phyloP scores from a whole-genome alignment of 2,797 vertebrate genomes.

The Pempheris klunzingeri region DNA sequence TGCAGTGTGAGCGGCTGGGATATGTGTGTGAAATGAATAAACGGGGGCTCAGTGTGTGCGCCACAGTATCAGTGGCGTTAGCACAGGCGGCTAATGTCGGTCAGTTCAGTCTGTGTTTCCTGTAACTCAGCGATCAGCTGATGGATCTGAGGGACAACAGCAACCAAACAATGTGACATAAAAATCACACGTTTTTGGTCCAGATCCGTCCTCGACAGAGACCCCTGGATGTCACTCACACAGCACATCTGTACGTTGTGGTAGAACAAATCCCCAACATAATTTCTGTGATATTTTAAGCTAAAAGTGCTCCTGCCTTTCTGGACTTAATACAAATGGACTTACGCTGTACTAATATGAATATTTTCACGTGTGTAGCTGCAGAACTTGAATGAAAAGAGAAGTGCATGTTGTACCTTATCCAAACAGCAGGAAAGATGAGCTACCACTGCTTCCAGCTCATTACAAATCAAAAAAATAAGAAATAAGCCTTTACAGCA shows the following conservation, averaged over 20 bases:
- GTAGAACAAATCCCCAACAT: neutral
- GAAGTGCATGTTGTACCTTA: neutral
- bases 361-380: neutral
- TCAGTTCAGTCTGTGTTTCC: neutral
- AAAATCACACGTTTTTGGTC: neutral
- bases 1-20: neutral
- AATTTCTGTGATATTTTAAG: neutral
- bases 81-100: no score
- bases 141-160: neutral
- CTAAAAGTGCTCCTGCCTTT: neutral
- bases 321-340: neutral
- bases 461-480: conserved; percentile 24
- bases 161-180: neutral
- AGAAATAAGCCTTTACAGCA: conserved; percentile 23
- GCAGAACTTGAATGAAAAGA: neutral
- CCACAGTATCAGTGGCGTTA: no score
- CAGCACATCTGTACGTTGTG: neutral
- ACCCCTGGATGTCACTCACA: neutral
- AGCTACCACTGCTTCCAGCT: neutral
- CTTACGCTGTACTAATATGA: neutral
- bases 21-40: neutral
- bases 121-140: neutral
- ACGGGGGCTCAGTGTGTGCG: neutral
- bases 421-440: neutral
- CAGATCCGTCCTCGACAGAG: neutral